Conservation (phyloP, 2,113 vertebrate species). For the Corythoichthys haematopterus region DNA sequence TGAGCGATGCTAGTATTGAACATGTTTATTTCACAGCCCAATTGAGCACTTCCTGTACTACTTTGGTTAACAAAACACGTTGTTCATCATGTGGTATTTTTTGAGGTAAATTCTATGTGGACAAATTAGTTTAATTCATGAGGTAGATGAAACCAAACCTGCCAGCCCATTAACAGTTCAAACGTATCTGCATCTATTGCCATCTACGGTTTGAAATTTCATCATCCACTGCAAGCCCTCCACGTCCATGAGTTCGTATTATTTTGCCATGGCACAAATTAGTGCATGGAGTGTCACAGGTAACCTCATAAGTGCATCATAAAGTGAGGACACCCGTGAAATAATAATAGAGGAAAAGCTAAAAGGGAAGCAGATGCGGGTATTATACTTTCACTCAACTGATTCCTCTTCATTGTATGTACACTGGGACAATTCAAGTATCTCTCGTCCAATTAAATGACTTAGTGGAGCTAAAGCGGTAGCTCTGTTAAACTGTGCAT, state of each 20-base stretch:
- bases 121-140: too few relatives aligned
- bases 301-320: not conserved
- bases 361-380: not conserved
- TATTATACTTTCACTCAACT: not conserved
- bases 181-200: too few relatives aligned
- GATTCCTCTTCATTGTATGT: not conserved
- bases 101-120: too few relatives aligned
- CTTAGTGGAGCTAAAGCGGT: constrained; percentile 1
- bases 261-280: not conserved
- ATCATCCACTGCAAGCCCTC: too few relatives aligned
- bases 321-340: not conserved
- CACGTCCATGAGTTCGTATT: too few relatives aligned
- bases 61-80: not conserved
- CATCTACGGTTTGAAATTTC: too few relatives aligned
- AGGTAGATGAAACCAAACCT: too few relatives aligned
- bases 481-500: constrained; percentile 5
- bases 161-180: too few relatives aligned
- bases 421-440: constrained; percentile 3
- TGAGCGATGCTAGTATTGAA: not conserved
- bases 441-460: constrained; percentile 12
- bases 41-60: not conserved
- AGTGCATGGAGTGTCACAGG: not conserved
- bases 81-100: not conserved
- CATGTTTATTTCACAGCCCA: not conserved
- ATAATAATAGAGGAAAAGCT: not conserved